Conservation (phyloP, 1,140 invertebrate genomes). For the Melipona quadrifasciata region DNA sequence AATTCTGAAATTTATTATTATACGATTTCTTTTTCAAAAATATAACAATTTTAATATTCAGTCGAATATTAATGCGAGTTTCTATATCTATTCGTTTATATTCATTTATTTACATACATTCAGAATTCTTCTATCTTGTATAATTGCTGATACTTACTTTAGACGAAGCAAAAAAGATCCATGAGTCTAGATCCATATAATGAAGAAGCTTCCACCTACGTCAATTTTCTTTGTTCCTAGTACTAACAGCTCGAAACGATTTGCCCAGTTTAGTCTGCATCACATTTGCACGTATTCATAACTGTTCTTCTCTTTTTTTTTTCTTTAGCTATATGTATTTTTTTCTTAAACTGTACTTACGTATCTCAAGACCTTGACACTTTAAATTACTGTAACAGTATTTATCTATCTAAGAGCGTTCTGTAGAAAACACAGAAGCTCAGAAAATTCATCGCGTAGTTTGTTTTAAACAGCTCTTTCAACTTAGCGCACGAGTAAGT, state of each 20-base stretch:
- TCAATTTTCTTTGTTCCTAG: neutral
- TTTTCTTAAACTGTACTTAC: neutral
- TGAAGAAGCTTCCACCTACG: neutral
- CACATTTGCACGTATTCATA: neutral
- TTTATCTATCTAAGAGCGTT: neutral
- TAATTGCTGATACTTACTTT: too few relatives aligned
- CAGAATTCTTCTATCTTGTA: too few relatives aligned
- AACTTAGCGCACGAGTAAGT: neutral
- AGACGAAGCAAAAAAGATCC: neutral
- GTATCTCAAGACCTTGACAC: neutral
- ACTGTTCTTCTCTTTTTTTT: too few relatives aligned
- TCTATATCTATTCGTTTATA: too few relatives aligned
- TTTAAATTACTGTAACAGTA: neutral
- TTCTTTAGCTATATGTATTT: too few relatives aligned
- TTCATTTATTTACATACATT: too few relatives aligned
- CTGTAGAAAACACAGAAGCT: too few relatives aligned
- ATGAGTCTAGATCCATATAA: neutral
- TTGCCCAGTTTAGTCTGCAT: neutral
- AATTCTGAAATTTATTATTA: too few relatives aligned
- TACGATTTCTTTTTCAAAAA: too few relatives aligned
- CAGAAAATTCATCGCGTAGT: neutral
- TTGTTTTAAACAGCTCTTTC: neutral
- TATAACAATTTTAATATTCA: too few relatives aligned
- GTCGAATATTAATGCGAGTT: too few relatives aligned
- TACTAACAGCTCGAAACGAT: neutral